phyloP scores from a whole-genome alignment of 2,113 vertebrate species.

The Vireo altiloquus region DNA sequence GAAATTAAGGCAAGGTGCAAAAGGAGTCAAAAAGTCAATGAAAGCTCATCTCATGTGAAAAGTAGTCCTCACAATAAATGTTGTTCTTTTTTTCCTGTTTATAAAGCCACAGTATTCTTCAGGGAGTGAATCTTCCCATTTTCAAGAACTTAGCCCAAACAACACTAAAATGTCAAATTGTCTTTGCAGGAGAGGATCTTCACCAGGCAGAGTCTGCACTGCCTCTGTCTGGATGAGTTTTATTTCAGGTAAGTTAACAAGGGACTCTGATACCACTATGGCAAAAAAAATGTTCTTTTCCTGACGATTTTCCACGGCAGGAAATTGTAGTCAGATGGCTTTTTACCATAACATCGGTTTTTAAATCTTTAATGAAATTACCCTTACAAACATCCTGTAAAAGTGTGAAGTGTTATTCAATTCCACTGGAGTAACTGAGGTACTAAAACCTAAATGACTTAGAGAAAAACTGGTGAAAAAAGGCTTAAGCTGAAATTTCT shows the following conservation, averaged over 20 bases:
- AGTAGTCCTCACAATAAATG: neutral
- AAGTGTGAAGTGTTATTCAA: constrained; percentile 15
- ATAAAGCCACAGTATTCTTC: neutral
- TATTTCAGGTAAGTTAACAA: neutral
- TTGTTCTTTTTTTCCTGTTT: neutral
- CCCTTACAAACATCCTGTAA: constrained; percentile 36
- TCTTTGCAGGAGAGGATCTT: neutral
- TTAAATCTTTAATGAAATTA: constrained; percentile 54
- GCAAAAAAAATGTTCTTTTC: neutral
- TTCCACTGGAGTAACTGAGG: constrained; percentile 1
- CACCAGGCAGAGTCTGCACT: neutral
- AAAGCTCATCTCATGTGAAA: neutral
- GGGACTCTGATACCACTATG: neutral
- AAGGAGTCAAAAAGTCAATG: neutral
- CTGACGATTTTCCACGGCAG: neutral
- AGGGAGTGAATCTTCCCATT: neutral
- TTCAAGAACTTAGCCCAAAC: neutral
- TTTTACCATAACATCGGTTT: constrained; percentile 28
- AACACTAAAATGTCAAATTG: neutral
- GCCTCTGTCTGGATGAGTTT: neutral
- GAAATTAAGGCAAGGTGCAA: neutral
- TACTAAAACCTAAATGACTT: constrained; percentile 45
- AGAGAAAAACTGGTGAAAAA: neutral
- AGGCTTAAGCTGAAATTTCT: constrained; percentile 25
- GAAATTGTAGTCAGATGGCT: constrained; percentile 31